These are phyloP conservation scores for Sepiola atlantica DNA, from an alignment of 2,888 invertebrate genomes.

Conservation along the genomic window DNA sequence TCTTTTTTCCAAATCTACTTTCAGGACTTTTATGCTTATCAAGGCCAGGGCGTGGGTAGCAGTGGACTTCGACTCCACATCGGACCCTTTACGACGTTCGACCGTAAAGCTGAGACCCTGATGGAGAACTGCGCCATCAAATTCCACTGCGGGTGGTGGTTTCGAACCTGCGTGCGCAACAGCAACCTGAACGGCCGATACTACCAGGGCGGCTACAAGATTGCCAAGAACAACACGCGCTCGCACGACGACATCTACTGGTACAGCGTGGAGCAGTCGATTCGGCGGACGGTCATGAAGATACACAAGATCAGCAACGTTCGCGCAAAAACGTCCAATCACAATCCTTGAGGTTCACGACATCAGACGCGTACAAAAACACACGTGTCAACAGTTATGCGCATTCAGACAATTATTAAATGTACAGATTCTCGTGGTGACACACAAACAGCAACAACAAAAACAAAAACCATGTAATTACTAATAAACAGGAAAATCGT, in stretches of 20 bases:
- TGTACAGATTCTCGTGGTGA: not conserved
- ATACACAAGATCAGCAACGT: constrained; percentile 49
- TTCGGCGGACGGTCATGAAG: constrained; percentile 54
- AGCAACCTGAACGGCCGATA: constrained; percentile 56
- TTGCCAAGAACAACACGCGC: constrained; percentile 46
- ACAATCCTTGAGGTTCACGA: not conserved
- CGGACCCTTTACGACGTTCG: constrained; percentile 55
- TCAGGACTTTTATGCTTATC: constrained; percentile 53
- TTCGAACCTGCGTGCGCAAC: constrained; percentile 55
- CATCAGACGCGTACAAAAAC: not conserved
- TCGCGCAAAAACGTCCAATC: not conserved
- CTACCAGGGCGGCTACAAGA: constrained; percentile 52
- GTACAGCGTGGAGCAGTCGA: constrained; percentile 55
- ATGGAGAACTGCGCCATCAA: constrained; percentile 54
- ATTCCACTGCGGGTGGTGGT: constrained; percentile 58
- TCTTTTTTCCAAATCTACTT: not conserved
- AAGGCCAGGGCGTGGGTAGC: constrained; percentile 53
- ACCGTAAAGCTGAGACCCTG: constrained; percentile 50
- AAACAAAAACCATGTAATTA: not conserved
- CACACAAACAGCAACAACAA: not conserved
- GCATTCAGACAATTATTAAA: not conserved
- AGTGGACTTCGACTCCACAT: constrained; percentile 55
- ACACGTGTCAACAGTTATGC: not conserved
- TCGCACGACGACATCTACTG: constrained; percentile 55
- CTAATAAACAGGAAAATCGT: not conserved